Conservation (phyloP, 1,140 invertebrate species). For the Tetragonula clypearis region DNA sequence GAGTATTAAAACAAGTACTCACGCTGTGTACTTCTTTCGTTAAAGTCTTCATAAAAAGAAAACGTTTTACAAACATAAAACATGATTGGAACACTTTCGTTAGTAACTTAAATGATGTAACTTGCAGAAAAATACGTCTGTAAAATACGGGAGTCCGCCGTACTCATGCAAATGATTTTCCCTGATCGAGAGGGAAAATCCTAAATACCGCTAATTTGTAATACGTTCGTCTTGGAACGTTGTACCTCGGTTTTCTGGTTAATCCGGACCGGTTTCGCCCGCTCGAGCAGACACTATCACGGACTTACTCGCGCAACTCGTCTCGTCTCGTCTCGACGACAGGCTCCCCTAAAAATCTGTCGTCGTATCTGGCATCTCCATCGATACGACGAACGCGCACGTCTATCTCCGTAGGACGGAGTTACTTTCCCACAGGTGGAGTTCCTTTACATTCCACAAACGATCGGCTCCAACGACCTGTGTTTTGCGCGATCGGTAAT, state of each 20-base stretch:
- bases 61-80: too few species aligned
- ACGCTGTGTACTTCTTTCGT: too few species aligned
- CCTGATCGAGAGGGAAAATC: background rate
- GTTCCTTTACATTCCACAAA: constrained; percentile 10
- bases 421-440: constrained; percentile 1
- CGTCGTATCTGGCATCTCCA: background rate
- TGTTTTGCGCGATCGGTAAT: constrained; percentile 38
- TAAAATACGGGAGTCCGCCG: background rate
- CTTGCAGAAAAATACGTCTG: background rate
- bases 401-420: background rate
- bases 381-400: background rate
- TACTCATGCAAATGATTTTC: background rate
- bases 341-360: background rate
- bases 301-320: background rate
- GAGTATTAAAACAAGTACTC: too few species aligned
- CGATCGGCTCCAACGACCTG: constrained; percentile 9
- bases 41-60: too few species aligned
- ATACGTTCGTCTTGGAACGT: background rate
- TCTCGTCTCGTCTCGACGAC: background rate
- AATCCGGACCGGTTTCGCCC: background rate
- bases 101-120: background rate
- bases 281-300: background rate
- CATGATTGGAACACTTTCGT: background rate
- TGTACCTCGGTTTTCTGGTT: background rate
- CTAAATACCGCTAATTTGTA: background rate